Percentiles rank a stretch among this genome's conserved stretches.
Evolutionary conservation across 35 echinoderm and acorn worm species (phyloP).

Genomic region (Ophiothrix spiculata): DNA sequence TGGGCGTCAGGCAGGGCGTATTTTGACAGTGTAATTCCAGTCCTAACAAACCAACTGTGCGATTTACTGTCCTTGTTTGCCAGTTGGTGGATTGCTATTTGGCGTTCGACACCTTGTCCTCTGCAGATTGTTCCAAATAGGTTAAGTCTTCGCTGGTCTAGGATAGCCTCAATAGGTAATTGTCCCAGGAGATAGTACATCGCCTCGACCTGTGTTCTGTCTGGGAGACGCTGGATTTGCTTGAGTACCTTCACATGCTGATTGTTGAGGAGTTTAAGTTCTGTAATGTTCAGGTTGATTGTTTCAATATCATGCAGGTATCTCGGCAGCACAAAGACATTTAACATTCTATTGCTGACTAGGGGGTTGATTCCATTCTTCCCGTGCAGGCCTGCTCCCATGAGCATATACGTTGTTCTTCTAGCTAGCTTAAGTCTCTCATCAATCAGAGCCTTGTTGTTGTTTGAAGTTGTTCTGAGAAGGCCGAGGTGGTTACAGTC

Average conservation of each 20-base stretch:
- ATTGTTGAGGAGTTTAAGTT: background rate
- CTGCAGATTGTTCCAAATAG: background rate
- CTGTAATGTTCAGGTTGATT: background rate
- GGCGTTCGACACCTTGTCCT: too few species aligned
- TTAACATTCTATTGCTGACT: background rate
- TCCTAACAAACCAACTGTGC: too few species aligned
- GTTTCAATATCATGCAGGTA: slow-evolving; percentile 10
- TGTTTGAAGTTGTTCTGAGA: background rate
- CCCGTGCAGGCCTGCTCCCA: background rate
- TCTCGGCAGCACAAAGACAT: background rate
- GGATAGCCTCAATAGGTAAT: background rate
- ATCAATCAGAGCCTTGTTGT: background rate
- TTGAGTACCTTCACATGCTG: background rate
- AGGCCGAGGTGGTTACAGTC: background rate
- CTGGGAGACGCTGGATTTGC: background rate
- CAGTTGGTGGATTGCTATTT: too few species aligned
- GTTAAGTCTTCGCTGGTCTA: background rate
- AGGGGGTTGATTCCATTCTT: too few species aligned
- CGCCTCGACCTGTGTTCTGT: background rate
- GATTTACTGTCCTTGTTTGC: too few species aligned
- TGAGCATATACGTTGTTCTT: background rate
- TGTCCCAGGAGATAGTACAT: background rate
- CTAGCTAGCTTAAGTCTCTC: background rate
- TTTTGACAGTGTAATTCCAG: too few species aligned
- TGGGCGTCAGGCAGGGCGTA: too few species aligned